Evolutionary conservation across 2,888 invertebrate species (phyloP), one percentile per base, ranked within the genome.

Genomic region (Aromia moschata): DNA sequence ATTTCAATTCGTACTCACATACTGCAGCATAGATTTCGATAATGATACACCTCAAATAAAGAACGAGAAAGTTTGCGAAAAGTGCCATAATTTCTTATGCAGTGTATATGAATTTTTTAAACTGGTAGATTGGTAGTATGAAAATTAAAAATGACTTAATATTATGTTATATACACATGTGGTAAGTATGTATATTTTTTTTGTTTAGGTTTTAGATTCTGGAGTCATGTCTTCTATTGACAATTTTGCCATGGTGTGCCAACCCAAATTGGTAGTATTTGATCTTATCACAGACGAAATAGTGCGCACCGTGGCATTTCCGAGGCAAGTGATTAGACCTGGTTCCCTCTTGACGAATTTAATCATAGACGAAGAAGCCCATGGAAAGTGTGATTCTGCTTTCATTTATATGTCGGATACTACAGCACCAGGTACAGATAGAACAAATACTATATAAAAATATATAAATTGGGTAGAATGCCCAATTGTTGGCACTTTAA

Each of bases 351-450:
- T 92, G 58, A 93, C 93, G 12, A 94, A 93, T 81, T 75, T 94
- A 59, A 85, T 92, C 11, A 84, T 94, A 60, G 93, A 93, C 71
- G 92, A 93, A 73, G 84, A 87, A 0, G 83, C 85, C 14, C 83
- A 84, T 30, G 84, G 85, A 1, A 83, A 83, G 30, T 94, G 93
- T 71, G 93, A 93, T 74, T 86, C 90, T 69, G 87, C 91, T 10
- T 90, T 90, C 73, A 87, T 89, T 0, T 94, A 94, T 79, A 91
- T 93, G 70, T 86, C 87, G 17, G 93, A 94, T 76, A 93, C 93
- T 1, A 89, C 91, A 18, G 90, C 91, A 58, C 91, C 92, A 71
- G 92, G 92, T 89, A 66, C n/a, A n/a, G n/a, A n/a, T n/a, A n/a
- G n/a, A n/a, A n/a, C n/a, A n/a, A n/a, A n/a, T n/a, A n/a, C n/a